Conservation (phyloP, 2,797 vertebrate species). For the Sebastes miniatus region DNA sequence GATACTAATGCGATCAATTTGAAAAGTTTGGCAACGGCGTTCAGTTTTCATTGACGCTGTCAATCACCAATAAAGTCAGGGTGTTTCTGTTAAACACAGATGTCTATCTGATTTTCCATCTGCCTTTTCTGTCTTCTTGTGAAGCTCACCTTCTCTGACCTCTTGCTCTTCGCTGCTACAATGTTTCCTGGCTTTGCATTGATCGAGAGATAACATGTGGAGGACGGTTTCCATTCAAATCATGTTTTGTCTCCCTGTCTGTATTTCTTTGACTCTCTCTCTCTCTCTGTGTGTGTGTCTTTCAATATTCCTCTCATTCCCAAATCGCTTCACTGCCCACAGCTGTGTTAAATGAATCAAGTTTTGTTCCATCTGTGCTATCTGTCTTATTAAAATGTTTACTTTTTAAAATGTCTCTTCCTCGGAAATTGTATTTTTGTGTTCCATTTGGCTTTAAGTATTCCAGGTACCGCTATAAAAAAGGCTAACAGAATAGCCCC, state of each 20-base stretch:
- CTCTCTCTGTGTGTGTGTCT: background rate
- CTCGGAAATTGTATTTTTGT: conserved; percentile 9
- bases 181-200: background rate
- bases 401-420: conserved; percentile 1
- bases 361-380: conserved; percentile 13
- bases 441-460: background rate
- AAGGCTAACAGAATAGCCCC: background rate
- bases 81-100: background rate
- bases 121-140: background rate
- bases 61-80: background rate
- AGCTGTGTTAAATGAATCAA: conserved; percentile 21
- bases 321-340: background rate
- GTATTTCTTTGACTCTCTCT: background rate
- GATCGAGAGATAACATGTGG: conserved; percentile 1
- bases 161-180: background rate
- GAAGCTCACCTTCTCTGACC: background rate
- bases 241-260: background rate
- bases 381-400: conserved; percentile 24
- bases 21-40: background rate
- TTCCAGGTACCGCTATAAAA: background rate
- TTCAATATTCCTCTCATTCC: background rate
- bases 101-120: background rate
- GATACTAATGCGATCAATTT: background rate
- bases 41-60: background rate
- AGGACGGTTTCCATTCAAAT: background rate